Evolutionary conservation across 2,113 vertebrate species (phyloP), one percentile per base, ranked within the genome.

Genomic region (Thymallus thymallus): DNA sequence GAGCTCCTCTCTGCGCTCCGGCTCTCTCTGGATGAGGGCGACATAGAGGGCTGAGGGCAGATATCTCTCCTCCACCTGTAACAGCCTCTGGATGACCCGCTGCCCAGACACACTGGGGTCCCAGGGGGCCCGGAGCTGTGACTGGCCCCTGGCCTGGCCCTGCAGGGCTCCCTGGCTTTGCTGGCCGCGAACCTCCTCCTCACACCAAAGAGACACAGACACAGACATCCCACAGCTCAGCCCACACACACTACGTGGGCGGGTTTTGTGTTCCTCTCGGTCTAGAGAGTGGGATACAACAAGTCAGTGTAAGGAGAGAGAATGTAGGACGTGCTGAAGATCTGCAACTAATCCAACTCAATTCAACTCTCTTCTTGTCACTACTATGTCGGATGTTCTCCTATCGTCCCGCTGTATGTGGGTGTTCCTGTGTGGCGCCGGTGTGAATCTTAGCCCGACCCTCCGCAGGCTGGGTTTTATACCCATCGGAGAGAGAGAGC

Each of bases 151-250:
- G 9, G 1, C n/a, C 72, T 24, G 63, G 5, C n/a, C 68, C 63
- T 24, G 70, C 20, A 13, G 48, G 48, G 12, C 56, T 22, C 69
- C 61, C 46, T 26, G 7, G 6, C 23, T 76, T 5, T 51, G 46
- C 78, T 73, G 84, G 45, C 30, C 69, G 68, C 78, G 75, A 10
- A 74, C 76, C 0, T 85, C 90, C 77, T 94, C 92, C 74, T 91
- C 90, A n/a, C 92, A 94, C 92, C 92, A 92, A 78, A 94, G 90
- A 79, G 91, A 92, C 83, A 90, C 76, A 10, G 84, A 60, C 89
- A 91, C 76, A 10, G 86, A 60, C 90, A 91, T 78, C 68, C 62
- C 71, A 74, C 67, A 51, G 58, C 14, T 83, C 82, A 51, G 51
- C 14, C 82, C 83, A 83, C 86, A 45, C 66, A 56, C 45, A 72